Conservation (phyloP, 2,113 vertebrate species). For the Platycercus adscitus region DNA sequence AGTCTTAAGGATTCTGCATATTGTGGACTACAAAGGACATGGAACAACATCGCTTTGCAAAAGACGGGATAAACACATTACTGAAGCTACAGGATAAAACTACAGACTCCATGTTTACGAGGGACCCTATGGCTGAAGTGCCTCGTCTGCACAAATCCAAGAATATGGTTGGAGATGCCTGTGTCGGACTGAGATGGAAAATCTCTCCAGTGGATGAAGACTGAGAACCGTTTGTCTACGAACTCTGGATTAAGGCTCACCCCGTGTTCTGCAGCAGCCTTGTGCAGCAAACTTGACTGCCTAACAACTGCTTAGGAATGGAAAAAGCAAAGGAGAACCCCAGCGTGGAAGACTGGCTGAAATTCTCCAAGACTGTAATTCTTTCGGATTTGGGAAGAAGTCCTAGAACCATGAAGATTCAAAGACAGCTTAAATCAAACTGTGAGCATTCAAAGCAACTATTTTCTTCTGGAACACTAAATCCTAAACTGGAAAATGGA, state of each 20-base stretch:
- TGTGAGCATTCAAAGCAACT: slow-evolving; percentile 31
- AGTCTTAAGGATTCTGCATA: slow-evolving; percentile 45
- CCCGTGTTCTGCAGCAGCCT: slow-evolving; percentile 26
- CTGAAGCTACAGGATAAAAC: slow-evolving; percentile 49
- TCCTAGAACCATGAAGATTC: slow-evolving; percentile 47
- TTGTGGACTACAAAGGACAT: slow-evolving; percentile 72
- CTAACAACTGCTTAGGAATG: slow-evolving; percentile 32
- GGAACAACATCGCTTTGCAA: slow-evolving; percentile 43
- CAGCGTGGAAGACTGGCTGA: slow-evolving; percentile 41
- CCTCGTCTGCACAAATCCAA: slow-evolving; percentile 7
- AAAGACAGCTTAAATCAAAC: slow-evolving; percentile 55
- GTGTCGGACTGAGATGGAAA: slow-evolving; percentile 66
- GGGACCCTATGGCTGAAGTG: slow-evolving; percentile 38
- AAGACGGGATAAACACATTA: slow-evolving; percentile 41
- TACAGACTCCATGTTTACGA: slow-evolving; percentile 48
- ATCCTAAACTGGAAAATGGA: slow-evolving; percentile 56
- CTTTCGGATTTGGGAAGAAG: slow-evolving; percentile 66
- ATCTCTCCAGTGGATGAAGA: slow-evolving; percentile 67
- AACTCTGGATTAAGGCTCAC: slow-evolving; percentile 48
- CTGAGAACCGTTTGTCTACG: slow-evolving; percentile 23
- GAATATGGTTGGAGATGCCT: slow-evolving; percentile 21
- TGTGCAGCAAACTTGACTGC: slow-evolving; percentile 39
- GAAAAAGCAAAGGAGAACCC: background rate
- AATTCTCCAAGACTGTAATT: slow-evolving; percentile 64
- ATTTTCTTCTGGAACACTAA: slow-evolving; percentile 40